Conservation (phyloP, 2,888 invertebrate genomes). For the Perdita meconis region DNA sequence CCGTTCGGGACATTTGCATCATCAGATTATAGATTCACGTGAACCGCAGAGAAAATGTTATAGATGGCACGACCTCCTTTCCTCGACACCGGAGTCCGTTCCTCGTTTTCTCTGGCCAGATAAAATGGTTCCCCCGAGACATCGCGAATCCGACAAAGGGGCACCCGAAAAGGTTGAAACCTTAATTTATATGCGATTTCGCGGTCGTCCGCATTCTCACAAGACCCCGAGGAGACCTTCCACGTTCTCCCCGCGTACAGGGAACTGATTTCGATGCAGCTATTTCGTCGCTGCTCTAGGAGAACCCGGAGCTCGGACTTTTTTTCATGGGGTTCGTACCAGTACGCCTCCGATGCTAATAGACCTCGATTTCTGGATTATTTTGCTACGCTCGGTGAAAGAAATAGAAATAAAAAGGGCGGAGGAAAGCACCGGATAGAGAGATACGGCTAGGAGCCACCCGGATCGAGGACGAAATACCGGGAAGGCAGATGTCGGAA, state of each 20-base stretch:
- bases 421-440: conserved; percentile 45
- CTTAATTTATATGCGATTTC: conserved; percentile 77
- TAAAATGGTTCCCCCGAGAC: conserved; percentile 52
- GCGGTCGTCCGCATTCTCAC: conserved; percentile 69
- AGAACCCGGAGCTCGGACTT: conserved; percentile 51
- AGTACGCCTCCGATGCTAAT: conserved; percentile 80
- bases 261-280: conserved; percentile 77
- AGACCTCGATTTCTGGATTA: conserved; percentile 78
- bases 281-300: conserved; percentile 69
- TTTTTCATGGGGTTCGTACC: conserved; percentile 59
- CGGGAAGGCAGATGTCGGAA: conserved; percentile 69
- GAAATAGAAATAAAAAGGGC: conserved; percentile 29
- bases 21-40: conserved; percentile 11
- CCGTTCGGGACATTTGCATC: neutral
- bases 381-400: conserved; percentile 62
- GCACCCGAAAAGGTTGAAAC: conserved; percentile 67
- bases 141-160: conserved; percentile 73
- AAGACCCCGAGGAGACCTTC: conserved; percentile 47
- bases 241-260: conserved; percentile 55
- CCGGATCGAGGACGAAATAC: conserved; percentile 74
- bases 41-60: conserved; percentile 18
- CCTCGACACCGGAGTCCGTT: conserved; percentile 25
- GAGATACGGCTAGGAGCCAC: conserved; percentile 64
- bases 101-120: conserved; percentile 25
- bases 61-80: conserved; percentile 45